A percentile compares a stretch with the other conserved stretches of the same genome.
Evolutionary conservation across 2,113 vertebrate genomes (phyloP).

Genomic region (Prionailurus bengalensis): DNA sequence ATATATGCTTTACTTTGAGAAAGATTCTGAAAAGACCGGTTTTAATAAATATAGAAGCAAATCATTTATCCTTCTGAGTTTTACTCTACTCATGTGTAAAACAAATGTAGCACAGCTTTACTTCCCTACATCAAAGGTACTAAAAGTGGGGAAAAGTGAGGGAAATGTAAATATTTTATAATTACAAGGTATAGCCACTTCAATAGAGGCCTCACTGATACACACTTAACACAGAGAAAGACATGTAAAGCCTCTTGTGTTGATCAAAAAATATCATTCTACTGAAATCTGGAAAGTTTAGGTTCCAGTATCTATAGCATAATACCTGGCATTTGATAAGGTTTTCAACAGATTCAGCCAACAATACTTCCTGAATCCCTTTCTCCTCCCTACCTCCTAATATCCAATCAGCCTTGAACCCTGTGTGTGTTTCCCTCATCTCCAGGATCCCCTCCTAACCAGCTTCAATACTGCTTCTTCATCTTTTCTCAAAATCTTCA

Average conservation of each 20-base stretch:
- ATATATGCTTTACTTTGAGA: background rate
- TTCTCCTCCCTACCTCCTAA: background rate
- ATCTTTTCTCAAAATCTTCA: background rate
- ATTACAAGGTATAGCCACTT: background rate
- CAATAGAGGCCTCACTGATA: background rate
- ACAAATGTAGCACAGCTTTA: background rate
- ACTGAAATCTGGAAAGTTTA: background rate
- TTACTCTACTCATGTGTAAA: background rate
- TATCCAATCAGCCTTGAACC: background rate
- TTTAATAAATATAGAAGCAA: background rate
- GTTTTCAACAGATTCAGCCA: background rate
- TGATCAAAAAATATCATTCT: background rate
- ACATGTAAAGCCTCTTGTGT: background rate
- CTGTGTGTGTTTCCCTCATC: fast-evolving
- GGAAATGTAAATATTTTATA: background rate
- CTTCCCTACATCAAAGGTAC: background rate
- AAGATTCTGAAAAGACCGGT: background rate
- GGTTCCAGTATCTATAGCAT: background rate
- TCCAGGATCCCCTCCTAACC: background rate
- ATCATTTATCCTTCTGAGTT: background rate
- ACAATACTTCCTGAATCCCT: background rate
- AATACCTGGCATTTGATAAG: background rate
- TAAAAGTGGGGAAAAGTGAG: background rate
- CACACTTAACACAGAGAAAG: background rate
- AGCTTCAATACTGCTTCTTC: background rate